Conservation (phyloP, 2,113 vertebrate species). For the Xiphophorus couchianus region DNA sequence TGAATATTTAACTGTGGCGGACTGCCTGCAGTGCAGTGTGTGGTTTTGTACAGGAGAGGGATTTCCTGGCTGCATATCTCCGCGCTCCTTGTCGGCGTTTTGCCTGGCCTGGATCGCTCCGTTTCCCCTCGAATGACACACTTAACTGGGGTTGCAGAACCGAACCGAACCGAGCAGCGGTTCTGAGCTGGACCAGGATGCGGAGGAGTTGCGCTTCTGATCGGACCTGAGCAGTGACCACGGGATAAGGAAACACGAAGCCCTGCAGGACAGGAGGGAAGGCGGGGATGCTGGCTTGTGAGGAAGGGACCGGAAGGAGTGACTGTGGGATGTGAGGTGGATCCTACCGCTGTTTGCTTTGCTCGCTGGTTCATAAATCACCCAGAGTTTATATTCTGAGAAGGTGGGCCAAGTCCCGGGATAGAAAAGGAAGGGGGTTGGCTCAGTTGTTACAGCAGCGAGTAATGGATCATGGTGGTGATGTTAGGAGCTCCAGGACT, state of each 20-base stretch:
- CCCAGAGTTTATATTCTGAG: slow-evolving; percentile 65
- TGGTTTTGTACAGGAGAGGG: slow-evolving; percentile 3
- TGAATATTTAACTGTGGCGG: too few species aligned
- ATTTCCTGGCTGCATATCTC: slow-evolving; percentile 25
- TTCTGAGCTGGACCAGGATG: background rate
- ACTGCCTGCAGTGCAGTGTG: background rate
- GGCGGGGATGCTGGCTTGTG: slow-evolving; percentile 8
- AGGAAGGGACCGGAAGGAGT: slow-evolving; percentile 9
- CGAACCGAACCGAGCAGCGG: background rate
- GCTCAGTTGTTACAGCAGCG: background rate
- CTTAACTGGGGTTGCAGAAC: slow-evolving; percentile 49
- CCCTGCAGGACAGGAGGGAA: slow-evolving; percentile 19
- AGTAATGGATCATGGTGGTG: too few species aligned
- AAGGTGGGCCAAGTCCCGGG: slow-evolving; percentile 73
- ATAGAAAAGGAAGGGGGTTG: slow-evolving; percentile 21
- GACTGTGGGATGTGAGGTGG: slow-evolving; percentile 16
- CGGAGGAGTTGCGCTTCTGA: background rate
- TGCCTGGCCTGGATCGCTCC: slow-evolving; percentile 28
- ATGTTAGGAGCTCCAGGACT: slow-evolving; percentile 28
- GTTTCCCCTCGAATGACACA: slow-evolving; percentile 51
- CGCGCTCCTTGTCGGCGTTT: slow-evolving; percentile 7
- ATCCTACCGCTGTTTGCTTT: slow-evolving; percentile 7
- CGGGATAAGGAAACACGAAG: background rate
- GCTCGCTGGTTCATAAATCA: slow-evolving; percentile 29
- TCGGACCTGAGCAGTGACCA: background rate